Percentiles rank a stretch among this genome's conserved stretches.
Evolutionary conservation across 2,797 vertebrate species (phyloP).

Genomic region (Hoplostethus mediterraneus): DNA sequence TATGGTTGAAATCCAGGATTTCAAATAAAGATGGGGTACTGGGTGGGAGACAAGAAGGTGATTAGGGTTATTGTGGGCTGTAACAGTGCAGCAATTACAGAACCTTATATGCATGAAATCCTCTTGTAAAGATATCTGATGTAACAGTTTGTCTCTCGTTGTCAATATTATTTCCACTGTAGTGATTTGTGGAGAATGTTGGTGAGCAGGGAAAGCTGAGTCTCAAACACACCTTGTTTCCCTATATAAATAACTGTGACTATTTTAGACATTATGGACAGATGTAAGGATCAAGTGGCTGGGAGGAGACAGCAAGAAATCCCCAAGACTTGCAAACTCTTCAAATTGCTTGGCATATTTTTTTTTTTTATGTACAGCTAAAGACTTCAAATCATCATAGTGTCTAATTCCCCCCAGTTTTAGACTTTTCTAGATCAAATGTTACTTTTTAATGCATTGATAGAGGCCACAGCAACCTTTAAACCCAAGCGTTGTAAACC

Average conservation of each 20-base stretch:
- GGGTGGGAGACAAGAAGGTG: constrained; percentile 5
- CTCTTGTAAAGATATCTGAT: constrained; percentile 53
- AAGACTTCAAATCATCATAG: not conserved
- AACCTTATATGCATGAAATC: constrained; percentile 24
- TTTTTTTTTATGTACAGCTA: constrained; percentile 23
- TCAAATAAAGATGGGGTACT: constrained; percentile 30
- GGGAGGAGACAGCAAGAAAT: not conserved
- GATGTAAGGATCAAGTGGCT: constrained; percentile 47
- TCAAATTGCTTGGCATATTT: not conserved
- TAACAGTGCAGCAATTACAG: constrained; percentile 9
- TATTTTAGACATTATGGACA: constrained; percentile 61
- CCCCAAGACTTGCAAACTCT: not conserved
- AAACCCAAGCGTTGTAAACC: not conserved
- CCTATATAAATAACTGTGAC: constrained; percentile 54
- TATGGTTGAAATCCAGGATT: constrained; percentile 22
- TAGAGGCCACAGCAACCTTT: not conserved
- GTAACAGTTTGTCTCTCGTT: constrained; percentile 42
- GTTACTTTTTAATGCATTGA: not conserved
- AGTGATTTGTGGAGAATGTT: constrained; percentile 33
- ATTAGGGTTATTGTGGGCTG: constrained; percentile 5
- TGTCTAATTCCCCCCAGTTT: not conserved
- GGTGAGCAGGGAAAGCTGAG: constrained; percentile 15
- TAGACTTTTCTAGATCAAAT: constrained; percentile 5
- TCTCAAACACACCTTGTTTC: constrained; percentile 49
- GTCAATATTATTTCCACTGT: not conserved